Conservation (phyloP, 2,113 vertebrate genomes). For the Arothron firmamentum region DNA sequence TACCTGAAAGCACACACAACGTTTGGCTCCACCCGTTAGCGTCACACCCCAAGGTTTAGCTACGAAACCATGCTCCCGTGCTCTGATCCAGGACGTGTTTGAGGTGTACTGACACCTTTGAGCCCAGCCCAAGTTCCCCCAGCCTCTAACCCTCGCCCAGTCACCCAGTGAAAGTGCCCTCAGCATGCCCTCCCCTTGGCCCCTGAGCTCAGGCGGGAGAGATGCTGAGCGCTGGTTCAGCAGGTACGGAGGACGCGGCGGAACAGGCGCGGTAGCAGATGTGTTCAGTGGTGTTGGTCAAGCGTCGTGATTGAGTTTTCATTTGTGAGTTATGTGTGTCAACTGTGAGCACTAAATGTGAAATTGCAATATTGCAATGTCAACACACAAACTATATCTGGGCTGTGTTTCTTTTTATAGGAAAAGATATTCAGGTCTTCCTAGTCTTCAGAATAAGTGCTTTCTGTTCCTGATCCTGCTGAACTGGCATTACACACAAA, state of each 20-base stretch:
- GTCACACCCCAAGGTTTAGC: too few relatives aligned
- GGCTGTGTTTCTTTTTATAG: conserved; percentile 70
- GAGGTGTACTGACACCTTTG: conserved; percentile 17
- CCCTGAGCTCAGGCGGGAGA: conserved; percentile 40
- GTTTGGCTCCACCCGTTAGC: too few relatives aligned
- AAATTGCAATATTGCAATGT: conserved; percentile 81
- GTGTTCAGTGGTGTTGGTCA: conserved; percentile 84
- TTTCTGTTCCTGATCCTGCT: conserved; percentile 95
- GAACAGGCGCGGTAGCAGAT: conserved; percentile 81
- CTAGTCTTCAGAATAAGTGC: conserved; percentile 80
- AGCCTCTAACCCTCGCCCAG: not conserved
- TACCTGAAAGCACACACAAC: too few relatives aligned
- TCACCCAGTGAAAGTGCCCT: not conserved
- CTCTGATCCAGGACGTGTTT: not conserved
- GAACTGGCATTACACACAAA: conserved; percentile 84
- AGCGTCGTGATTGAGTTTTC: conserved; percentile 84
- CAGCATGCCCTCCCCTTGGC: not conserved
- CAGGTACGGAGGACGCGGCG: conserved; percentile 68
- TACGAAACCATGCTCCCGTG: too few relatives aligned
- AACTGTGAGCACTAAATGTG: conserved; percentile 90
- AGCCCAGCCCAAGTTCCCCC: not conserved
- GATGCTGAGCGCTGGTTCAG: conserved; percentile 11
- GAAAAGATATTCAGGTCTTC: conserved; percentile 83
- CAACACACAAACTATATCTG: conserved; percentile 74
- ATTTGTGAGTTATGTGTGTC: conserved; percentile 87